These are phyloP conservation scores for Eupleurogrammus muticus DNA, from an alignment of 2,797 vertebrate species.

Conservation along the genomic window DNA sequence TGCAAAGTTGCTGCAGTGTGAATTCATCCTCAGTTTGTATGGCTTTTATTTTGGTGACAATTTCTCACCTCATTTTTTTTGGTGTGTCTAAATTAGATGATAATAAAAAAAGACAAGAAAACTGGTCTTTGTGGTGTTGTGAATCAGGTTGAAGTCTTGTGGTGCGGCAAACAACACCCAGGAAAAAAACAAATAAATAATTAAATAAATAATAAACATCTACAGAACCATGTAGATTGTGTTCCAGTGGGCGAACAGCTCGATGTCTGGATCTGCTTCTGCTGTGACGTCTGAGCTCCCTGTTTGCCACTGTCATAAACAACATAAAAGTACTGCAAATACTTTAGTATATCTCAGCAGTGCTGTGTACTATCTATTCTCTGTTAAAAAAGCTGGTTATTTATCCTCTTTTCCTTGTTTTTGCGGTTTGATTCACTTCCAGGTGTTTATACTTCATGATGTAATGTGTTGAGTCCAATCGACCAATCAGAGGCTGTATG, in stretches of 20 bases:
- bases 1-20: conserved; percentile 34
- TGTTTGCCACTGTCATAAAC: too few species aligned
- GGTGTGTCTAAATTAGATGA: conserved; percentile 12
- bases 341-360: too few species aligned
- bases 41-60: conserved; percentile 23
- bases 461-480: too few species aligned
- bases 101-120: conserved; percentile 11
- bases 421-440: too few species aligned
- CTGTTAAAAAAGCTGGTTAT: too few species aligned
- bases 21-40: conserved; percentile 26
- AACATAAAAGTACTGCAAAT: too few species aligned
- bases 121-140: conserved; percentile 10
- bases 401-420: too few species aligned
- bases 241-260: conserved; percentile 32
- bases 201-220: too few species aligned
- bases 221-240: conserved; percentile 18
- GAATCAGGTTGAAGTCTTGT: conserved; percentile 11
- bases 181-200: conserved; percentile 50
- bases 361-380: too few species aligned
- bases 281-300: conserved; percentile 6
- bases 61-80: conserved; percentile 4
- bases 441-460: too few species aligned
- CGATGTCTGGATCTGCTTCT: conserved; percentile 32
- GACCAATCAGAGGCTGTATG: too few species aligned
- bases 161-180: not conserved